A percentile compares a stretch with the other conserved stretches of the same genome.
phyloP scores from a whole-genome alignment of 2,888 invertebrate species.

The Lissonota sp. region DNA sequence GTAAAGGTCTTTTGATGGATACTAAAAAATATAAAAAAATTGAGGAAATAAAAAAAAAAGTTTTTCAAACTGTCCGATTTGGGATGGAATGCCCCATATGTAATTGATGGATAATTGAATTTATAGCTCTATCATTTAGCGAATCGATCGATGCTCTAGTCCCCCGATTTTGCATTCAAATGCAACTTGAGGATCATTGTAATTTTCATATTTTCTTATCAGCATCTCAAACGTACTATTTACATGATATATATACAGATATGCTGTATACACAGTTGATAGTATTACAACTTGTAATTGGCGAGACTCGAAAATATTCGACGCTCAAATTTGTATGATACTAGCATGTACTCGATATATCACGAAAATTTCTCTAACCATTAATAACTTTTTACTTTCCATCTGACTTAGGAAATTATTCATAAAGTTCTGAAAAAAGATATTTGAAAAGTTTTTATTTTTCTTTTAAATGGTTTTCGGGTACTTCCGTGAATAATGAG shows the following conservation, averaged over 20 bases:
- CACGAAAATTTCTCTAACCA: background rate
- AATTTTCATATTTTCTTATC: constrained; percentile 45
- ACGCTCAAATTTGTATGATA: constrained; percentile 65
- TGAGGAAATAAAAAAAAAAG: no score
- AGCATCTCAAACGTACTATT: constrained; percentile 22
- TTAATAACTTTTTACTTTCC: background rate
- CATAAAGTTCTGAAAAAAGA: background rate
- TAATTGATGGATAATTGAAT: background rate
- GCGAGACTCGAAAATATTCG: constrained; percentile 49
- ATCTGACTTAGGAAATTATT: background rate
- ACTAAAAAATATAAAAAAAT: no score
- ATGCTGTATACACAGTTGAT: constrained; percentile 11
- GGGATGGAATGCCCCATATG: no score
- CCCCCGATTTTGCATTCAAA: background rate
- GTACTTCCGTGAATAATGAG: background rate
- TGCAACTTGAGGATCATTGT: constrained; percentile 30
- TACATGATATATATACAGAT: no score
- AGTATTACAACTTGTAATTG: constrained; percentile 48
- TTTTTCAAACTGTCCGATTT: no score
- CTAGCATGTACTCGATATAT: constrained; percentile 39
- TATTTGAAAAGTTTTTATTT: background rate
- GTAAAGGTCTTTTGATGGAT: no score
- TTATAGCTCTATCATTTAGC: background rate
- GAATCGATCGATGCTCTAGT: constrained; percentile 6
- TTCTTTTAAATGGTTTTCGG: background rate